Base-by-base conservation (phyloP, 1,140 invertebrate species). In the Dufourea novaeangliae region DNA sequence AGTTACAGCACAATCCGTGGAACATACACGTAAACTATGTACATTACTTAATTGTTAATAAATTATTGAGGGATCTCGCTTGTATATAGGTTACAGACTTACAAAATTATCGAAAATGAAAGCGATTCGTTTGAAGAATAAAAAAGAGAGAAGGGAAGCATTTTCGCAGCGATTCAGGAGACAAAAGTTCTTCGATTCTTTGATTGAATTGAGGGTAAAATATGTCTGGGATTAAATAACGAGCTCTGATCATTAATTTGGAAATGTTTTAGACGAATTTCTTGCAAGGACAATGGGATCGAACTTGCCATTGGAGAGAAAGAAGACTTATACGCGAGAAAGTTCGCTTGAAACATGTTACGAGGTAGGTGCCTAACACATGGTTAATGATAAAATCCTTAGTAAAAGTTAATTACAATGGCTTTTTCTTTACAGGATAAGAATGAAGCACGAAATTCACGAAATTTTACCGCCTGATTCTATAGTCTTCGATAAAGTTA, bases 401-500 rank as follows among this genome's bases (percentile, higher is more conserved):
- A 20, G 17, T 20, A n/a, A 20, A 2, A 20, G 3, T 20, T 11
- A 59, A n/a, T 41, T 32, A 0, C 4, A 4, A 22, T 1, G 22
- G n/a, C 7, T 8, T 2, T 12, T 6, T n/a, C 5, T 46, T 34
- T 22, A 0, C 22, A 76, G 73, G 37, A 46, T 76, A 39, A 46
- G 22, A 46, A 50, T 22, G 29, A 14, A 61, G 8, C 61, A 59
- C 25, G 27, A 46, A 0, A 50, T 76, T 14, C 29, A 41, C 8
- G 39, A 59, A 39, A 12, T 10, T 12, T 0, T 61, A 22, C 32
- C 64, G 8, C 0, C 27, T 0, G 41, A 69, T 39, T 44, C 63
- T 17, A 11, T 34, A 17, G 7, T 76, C n/a, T 76, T 69, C 20
- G 22, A 76, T 1, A 39, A 69, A 39, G 73, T 76, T 27, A 69